Evolutionary conservation across 2,888 invertebrate genomes (phyloP), one percentile per base, ranked within the genome.

Genomic region (Lepidochitona cinerea): DNA sequence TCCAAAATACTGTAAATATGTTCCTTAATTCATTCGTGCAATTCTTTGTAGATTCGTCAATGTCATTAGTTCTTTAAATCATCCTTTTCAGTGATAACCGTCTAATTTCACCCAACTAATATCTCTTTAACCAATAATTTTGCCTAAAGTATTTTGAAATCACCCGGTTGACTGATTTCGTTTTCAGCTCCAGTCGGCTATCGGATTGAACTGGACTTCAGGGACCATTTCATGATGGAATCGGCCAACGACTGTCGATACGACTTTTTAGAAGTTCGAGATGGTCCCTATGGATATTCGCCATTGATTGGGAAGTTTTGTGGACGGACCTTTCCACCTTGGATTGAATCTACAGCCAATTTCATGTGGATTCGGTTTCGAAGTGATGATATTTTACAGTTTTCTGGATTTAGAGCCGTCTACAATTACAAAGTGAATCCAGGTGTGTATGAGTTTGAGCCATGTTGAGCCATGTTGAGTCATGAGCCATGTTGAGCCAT

Each of bases 221-320:
- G 95, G 76, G 95, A 96, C 89, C 93, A 93, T 83, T 96, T 96
- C 91, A 92, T 94, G 80, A 92, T 96, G 80, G 96, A 96, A 88
- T 91, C 92, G 14, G 92, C 93, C 49, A 92, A 93, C 49, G 92
- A 92, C 72, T 96, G 96, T 90, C 93, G 93, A 90, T 95, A 94
- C 91, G 96, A 96, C 91, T 95, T 92, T 90, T 92, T 96, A 81
- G 96, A 96, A 91, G 93, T 96, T 71, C 93, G 96, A 72, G 95
- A 96, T 89, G 96, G 96, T 0, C 94, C 94, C 66, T 94, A 95
- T 66, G 85, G 84, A 14, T 89, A 89, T 78, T 89, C 89, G 4
- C 85, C 86, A n/a, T 79, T 85, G 14, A 79, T 89, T 23, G 85
- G 93, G n/a, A 93, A 92, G 82, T 95, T 92, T 89, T 96, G 96